These are phyloP conservation scores for Platysternon megacephalum DNA, from an alignment of 2,113 vertebrate species.

Conservation along the genomic window DNA sequence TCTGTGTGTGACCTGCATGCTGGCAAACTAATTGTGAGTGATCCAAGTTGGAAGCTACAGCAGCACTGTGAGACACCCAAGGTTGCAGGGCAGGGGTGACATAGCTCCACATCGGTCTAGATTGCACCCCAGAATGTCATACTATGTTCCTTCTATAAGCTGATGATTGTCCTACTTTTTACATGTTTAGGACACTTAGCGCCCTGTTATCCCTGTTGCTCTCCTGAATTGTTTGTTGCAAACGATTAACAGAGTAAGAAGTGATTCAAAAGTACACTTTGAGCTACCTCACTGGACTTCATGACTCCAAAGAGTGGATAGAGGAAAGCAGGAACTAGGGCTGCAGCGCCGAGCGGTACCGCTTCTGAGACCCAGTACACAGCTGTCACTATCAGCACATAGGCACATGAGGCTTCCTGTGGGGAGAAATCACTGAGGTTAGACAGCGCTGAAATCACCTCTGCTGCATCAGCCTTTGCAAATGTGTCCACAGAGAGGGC, in stretches of 20 bases:
- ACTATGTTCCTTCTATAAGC: neutral
- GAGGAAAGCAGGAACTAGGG: constrained; percentile 95
- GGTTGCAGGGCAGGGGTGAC: neutral
- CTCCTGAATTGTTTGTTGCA: neutral
- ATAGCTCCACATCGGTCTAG: neutral
- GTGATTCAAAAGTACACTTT: neutral
- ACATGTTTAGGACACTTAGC: neutral
- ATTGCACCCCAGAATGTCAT: neutral
- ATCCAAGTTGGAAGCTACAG: neutral
- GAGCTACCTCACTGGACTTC: constrained; percentile 94
- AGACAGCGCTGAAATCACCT: neutral
- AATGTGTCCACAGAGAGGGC: rapidly evolving
- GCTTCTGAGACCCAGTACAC: constrained; percentile 98
- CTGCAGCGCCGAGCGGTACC: constrained; percentile 94
- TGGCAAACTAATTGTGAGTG: neutral
- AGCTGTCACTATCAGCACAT: constrained; percentile 93
- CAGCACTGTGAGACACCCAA: neutral
- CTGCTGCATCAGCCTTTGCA: neutral
- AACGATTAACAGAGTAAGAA: neutral
- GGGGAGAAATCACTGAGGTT: neutral
- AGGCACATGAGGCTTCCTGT: constrained; percentile 94
- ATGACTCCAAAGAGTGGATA: constrained; percentile 97
- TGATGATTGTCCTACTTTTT: neutral
- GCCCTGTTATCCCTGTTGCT: neutral
- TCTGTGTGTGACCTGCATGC: neutral